Conservation (phyloP, 1,140 invertebrate species). For the Dreissena rostriformis region DNA sequence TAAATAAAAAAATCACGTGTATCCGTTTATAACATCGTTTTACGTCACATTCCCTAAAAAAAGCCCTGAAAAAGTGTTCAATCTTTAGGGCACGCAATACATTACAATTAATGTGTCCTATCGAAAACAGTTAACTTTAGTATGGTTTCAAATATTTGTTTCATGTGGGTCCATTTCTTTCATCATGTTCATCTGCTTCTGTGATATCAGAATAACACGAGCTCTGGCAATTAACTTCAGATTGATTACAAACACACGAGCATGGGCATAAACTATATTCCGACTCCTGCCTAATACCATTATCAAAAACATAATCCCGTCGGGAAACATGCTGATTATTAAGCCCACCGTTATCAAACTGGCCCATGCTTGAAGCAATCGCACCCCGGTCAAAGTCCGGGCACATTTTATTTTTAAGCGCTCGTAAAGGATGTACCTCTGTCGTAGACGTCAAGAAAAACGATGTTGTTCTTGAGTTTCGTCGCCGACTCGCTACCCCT, state of each 20-base stretch:
- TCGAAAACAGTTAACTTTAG: neutral
- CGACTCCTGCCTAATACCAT: conserved; percentile 20
- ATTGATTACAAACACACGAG: conserved; percentile 3
- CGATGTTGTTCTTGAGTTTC: conserved; percentile 71
- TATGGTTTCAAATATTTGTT: neutral
- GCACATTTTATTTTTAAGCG: conserved; percentile 64
- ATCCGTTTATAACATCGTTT: no score
- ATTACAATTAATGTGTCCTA: neutral
- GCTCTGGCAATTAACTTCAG: neutral
- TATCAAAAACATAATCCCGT: conserved; percentile 10
- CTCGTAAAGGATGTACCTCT: conserved; percentile 67
- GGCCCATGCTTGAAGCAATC: conserved; percentile 14
- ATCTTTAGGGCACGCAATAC: neutral
- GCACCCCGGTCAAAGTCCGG: conserved; percentile 36
- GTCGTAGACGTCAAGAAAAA: conserved; percentile 70
- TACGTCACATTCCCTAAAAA: neutral
- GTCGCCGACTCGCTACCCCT: conserved; percentile 60
- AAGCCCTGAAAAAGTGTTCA: neutral
- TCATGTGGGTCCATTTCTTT: conserved; percentile 6
- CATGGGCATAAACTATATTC: conserved; percentile 18
- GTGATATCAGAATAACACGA: conserved; percentile 18
- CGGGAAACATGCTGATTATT: neutral
- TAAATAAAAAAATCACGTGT: no score
- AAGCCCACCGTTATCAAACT: neutral
- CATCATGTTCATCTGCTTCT: neutral